Base-by-base conservation (phyloP, 2,113 vertebrate genomes). In the Epinephelus moara region DNA sequence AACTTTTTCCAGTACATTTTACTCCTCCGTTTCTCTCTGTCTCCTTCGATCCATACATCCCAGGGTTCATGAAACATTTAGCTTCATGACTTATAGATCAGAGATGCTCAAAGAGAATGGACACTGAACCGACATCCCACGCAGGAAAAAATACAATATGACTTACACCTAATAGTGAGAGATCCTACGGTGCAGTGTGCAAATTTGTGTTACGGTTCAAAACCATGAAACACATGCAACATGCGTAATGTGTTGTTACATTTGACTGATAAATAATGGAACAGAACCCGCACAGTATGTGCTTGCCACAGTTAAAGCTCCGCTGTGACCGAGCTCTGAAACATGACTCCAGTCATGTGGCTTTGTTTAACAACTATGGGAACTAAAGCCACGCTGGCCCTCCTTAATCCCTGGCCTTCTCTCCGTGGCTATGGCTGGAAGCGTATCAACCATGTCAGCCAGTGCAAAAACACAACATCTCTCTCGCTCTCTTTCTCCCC, bases 351-450 rank as follows among this genome's bases (percentile, higher is more conserved):
- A 18, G 75, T 85, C 86, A 90, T 88, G 83, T 86, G 85, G 81
- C 70, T 90, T 85, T 86, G 84, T 89, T 89, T 84, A 92, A 89
- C 86, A 89, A 80, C 88, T 85, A 75, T 64, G 67, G 76, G 79
- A 90, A 85, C 69, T 72, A 76, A 82, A 91, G 83, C 71, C 84
- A 71, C 78, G n/a, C 47, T 73, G 81, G 71, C 73, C 75, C 23
- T 80, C 23, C 60, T 87, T 83, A 79, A 85, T 84, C 85, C 62
- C 53, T 13, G 47, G 40, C 74, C 60, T 82, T 56, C 80, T 77
- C 72, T 67, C 53, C 70, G 69, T 6, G 17, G 53, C 78, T 78
- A 60, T 30, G 70, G 70, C 84, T 87, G 75, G 55, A 85, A 72
- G 64, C 52, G 60, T 57, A 75, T 79, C 80, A 86, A 50, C 69